These are phyloP conservation scores for Pandemis cinnamomeana DNA, from an alignment of 2,888 invertebrate genomes.

Conservation along the genomic window DNA sequence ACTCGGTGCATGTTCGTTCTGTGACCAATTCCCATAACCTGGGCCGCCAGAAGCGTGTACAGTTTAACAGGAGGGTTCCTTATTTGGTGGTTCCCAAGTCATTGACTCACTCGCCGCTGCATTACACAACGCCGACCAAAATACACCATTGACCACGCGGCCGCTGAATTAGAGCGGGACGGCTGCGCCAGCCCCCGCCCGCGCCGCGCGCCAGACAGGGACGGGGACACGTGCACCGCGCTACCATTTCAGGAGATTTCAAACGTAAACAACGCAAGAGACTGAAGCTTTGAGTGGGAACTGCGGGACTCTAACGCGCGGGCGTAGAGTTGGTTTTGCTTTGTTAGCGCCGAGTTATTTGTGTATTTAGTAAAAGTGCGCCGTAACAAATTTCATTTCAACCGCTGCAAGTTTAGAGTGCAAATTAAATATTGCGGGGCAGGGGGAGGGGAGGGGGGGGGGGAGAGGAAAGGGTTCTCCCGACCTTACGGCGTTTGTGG, in stretches of 20 bases:
- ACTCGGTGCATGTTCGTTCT: no score
- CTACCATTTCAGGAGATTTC: slow-evolving; percentile 71
- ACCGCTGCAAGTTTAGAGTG: slow-evolving; percentile 75
- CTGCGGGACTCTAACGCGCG: slow-evolving; percentile 47
- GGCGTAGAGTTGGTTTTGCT: slow-evolving; percentile 43
- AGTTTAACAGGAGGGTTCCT: slow-evolving; percentile 13
- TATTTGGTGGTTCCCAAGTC: slow-evolving; percentile 36
- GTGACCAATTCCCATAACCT: no score
- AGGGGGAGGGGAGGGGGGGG: slow-evolving; percentile 16
- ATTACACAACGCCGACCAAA: slow-evolving; percentile 55
- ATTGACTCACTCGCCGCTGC: slow-evolving; percentile 39
- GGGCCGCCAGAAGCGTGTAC: no score
- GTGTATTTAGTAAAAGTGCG: slow-evolving; percentile 61
- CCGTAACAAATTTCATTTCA: slow-evolving; percentile 79
- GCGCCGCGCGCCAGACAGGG: slow-evolving; percentile 50
- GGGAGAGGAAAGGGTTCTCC: slow-evolving; percentile 48
- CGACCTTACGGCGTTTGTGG: background rate
- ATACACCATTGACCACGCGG: slow-evolving; percentile 67
- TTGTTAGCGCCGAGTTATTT: slow-evolving; percentile 59
- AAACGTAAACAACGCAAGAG: slow-evolving; percentile 39
- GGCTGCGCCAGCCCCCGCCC: slow-evolving; percentile 37
- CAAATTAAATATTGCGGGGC: slow-evolving; percentile 68
- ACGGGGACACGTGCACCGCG: slow-evolving; percentile 64
- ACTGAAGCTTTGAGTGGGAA: slow-evolving; percentile 50
- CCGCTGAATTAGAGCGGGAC: slow-evolving; percentile 60